Conservation (phyloP, 2,888 invertebrate species). For the Lasioglossum morio region DNA sequence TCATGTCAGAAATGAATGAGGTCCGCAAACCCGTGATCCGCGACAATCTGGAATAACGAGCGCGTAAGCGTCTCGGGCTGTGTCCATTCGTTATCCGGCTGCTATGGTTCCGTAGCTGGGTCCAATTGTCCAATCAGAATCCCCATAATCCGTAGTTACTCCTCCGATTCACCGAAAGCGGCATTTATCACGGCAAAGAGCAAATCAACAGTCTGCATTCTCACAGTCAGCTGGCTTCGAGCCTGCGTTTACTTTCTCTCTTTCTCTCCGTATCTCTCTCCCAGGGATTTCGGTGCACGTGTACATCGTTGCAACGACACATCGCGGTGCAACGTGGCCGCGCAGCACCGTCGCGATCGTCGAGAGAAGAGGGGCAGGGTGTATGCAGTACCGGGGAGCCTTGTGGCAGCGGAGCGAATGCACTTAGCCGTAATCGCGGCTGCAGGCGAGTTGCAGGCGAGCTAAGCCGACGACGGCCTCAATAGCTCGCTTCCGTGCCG, state of each 20-base stretch:
- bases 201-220: slow-evolving; percentile 43
- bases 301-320: slow-evolving; percentile 41
- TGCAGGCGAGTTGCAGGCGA: slow-evolving; percentile 66
- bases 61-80: background rate
- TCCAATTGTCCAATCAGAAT: slow-evolving; percentile 23
- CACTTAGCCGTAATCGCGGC: slow-evolving; percentile 78
- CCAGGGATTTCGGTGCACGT: slow-evolving; percentile 22
- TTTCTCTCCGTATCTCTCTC: background rate
- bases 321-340: slow-evolving; percentile 30
- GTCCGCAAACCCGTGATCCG: background rate
- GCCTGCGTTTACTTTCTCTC: slow-evolving; percentile 5
- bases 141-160: slow-evolving; percentile 13
- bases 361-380: slow-evolving; percentile 7
- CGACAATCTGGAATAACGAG: background rate
- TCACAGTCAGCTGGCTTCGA: slow-evolving; percentile 26
- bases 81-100: background rate
- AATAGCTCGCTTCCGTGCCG: slow-evolving; percentile 76
- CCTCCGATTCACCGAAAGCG: slow-evolving; percentile 16
- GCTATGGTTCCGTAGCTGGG: background rate
- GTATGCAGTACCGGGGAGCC: slow-evolving; percentile 2
- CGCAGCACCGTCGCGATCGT: background rate
- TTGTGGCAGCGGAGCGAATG: slow-evolving; percentile 71
- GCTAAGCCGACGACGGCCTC: slow-evolving; percentile 75
- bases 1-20: background rate
- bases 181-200: slow-evolving; percentile 40